Base-by-base conservation (phyloP, 2,888 invertebrate species). In the Ecliptopera silaceata region DNA sequence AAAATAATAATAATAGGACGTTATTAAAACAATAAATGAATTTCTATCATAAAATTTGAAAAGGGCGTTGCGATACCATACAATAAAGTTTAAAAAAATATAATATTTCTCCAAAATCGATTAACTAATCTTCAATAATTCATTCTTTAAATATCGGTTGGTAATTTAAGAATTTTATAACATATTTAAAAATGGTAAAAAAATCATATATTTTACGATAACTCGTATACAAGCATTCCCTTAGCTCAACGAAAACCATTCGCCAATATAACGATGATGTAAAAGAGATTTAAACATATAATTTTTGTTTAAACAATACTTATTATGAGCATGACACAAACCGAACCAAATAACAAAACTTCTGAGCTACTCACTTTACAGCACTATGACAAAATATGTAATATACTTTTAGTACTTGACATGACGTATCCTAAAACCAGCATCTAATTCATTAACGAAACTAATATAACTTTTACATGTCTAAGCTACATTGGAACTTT, bases 1-100 rank as follows among this genome's bases (percentile, higher is more conserved):
- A 50, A 56, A 56, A 46, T 43, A 20, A 41, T 53, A 41, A 43
- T 42, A 29, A 38, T 20, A 58, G 48, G 44, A 51, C 41, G 36
- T 32, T 46, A 18, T 20, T 39, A 11, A 38, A 44, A 45, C 20
- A 15, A 18, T 44, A 38, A 51, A 20, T 17, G 22, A 43, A 44
- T 39, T 31, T 31, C 13, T 31, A 41, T 47, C 26, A 45, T 34
- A 51, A 29, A 29, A 38, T 22, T 26, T 20, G 6, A n/a, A 41
- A 22, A 13, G 13, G 36, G 6, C 36, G 15, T 36, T 15, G 36
- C 8, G 15, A 15, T 15, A 15, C 15, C 15, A 15, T 10, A 8
- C 10, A 15, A 15, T 36, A 12, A 5, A 4, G 13, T 13, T 6
- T 6, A 3, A 12, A 12, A 34, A 39, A 22, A 22, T 22, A 34